Evolutionary conservation across 1,140 invertebrate species (phyloP).

Genomic region (Fopius arisanus): DNA sequence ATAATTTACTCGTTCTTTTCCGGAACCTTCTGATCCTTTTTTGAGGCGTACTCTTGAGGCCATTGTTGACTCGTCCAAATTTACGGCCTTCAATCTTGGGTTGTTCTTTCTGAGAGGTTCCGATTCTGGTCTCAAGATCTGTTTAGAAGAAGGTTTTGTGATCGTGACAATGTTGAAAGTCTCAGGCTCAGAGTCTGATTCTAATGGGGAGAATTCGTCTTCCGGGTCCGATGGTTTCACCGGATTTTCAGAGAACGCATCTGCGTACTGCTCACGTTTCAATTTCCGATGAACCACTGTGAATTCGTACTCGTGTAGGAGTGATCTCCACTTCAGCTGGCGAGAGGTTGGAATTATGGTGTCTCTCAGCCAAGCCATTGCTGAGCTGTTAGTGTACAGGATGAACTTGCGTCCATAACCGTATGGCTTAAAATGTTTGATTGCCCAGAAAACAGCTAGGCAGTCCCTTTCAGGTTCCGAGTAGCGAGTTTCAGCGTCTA

Average conservation of each 20-base stretch:
- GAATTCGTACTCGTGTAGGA: background rate
- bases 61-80: too few relatives aligned
- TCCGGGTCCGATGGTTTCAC: too few relatives aligned
- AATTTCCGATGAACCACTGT: background rate
- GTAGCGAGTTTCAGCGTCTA: conserved; percentile 41
- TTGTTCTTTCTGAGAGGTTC: too few relatives aligned
- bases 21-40: too few relatives aligned
- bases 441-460: conserved; percentile 42
- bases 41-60: too few relatives aligned
- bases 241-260: background rate
- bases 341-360: background rate
- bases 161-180: too few relatives aligned
- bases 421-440: conserved; percentile 55
- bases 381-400: conserved; percentile 60
- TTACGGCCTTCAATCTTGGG: too few relatives aligned
- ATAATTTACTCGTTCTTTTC: too few relatives aligned
- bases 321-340: background rate
- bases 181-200: too few relatives aligned
- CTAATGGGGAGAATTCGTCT: too few relatives aligned
- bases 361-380: conserved; percentile 50
- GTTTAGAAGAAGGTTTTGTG: too few relatives aligned
- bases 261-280: background rate
- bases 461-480: conserved; percentile 33
- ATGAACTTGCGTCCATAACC: conserved; percentile 57
- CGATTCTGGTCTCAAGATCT: too few relatives aligned